Conservation (phyloP, 2,113 vertebrate genomes). For the Salvelinus alpinus region DNA sequence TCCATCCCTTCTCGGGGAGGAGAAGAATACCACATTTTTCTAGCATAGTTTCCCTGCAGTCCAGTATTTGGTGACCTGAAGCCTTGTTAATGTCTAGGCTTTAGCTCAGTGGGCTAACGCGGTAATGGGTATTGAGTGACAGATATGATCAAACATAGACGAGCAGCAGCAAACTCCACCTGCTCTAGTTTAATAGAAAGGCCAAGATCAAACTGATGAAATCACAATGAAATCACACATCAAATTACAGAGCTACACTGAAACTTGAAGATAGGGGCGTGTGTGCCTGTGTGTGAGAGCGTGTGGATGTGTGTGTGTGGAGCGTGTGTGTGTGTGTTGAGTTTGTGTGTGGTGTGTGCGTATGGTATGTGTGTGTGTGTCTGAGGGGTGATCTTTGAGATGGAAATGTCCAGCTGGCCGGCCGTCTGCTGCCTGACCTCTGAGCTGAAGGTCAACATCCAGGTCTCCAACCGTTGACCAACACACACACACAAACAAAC, state of each 20-base stretch:
- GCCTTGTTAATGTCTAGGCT: too few relatives aligned
- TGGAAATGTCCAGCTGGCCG: constrained; percentile 98
- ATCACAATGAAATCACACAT: too few relatives aligned
- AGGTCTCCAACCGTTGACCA: constrained; percentile 71
- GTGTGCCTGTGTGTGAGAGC: constrained; percentile 1
- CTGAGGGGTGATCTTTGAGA: constrained; percentile 82
- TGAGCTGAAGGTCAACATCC: constrained; percentile 92
- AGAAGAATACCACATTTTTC: constrained; percentile 22
- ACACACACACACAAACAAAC: constrained; percentile 39
- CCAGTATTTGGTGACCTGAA: too few relatives aligned
- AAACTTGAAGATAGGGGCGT: constrained; percentile 10
- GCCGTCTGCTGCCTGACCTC: constrained; percentile 96
- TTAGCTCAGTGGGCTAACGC: too few relatives aligned
- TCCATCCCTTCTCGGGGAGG: background rate
- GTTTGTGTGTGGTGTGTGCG: constrained; percentile 24
- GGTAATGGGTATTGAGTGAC: too few relatives aligned
- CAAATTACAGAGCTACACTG: too few relatives aligned
- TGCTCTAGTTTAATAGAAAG: too few relatives aligned
- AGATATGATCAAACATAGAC: too few relatives aligned
- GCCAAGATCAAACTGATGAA: constrained; percentile 18
- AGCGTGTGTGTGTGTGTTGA: constrained; percentile 11
- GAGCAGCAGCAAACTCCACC: too few relatives aligned
- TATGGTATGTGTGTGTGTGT: constrained; percentile 30
- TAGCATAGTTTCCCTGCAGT: too few relatives aligned
- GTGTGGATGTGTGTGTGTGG: constrained; percentile 29